A percentile compares a stretch with the other conserved stretches of the same genome.
phyloP scores from a whole-genome alignment of 2,888 invertebrate genomes.

The Dorcus hopei region DNA sequence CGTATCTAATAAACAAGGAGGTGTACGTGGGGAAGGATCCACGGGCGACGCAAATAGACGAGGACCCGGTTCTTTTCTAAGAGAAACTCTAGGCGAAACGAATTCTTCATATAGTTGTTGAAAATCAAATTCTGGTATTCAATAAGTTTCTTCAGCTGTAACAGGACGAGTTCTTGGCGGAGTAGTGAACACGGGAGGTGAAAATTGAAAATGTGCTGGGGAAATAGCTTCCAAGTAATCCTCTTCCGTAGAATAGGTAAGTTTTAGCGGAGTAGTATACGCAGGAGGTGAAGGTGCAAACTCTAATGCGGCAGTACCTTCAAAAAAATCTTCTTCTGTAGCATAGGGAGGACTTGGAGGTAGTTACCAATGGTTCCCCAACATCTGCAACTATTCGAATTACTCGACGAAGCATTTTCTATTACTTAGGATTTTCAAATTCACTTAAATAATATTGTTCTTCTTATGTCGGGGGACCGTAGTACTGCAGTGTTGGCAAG shows the following conservation, averaged over 20 bases:
- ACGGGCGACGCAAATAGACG: no score
- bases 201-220: background rate
- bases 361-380: background rate
- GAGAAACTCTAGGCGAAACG: background rate
- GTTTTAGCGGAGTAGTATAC: no score
- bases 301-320: background rate
- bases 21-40: no score
- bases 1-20: no score
- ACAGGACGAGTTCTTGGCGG: background rate
- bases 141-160: background rate
- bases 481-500: background rate
- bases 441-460: slow-evolving; percentile 9
- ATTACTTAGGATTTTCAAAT: slow-evolving; percentile 17
- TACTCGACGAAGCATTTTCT: slow-evolving; percentile 15
- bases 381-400: slow-evolving; percentile 15
- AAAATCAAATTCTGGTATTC: background rate
- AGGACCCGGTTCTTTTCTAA: no score
- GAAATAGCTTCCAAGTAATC: no score
- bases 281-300: no score
- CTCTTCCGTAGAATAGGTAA: no score
- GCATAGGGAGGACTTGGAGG: slow-evolving; percentile 3
- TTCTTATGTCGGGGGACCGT: slow-evolving; percentile 4
- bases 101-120: background rate
- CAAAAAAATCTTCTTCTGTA: background rate
- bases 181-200: background rate